Evolutionary conservation across 2,888 invertebrate species (phyloP).

Genomic region (Polydesmus complanatus): DNA sequence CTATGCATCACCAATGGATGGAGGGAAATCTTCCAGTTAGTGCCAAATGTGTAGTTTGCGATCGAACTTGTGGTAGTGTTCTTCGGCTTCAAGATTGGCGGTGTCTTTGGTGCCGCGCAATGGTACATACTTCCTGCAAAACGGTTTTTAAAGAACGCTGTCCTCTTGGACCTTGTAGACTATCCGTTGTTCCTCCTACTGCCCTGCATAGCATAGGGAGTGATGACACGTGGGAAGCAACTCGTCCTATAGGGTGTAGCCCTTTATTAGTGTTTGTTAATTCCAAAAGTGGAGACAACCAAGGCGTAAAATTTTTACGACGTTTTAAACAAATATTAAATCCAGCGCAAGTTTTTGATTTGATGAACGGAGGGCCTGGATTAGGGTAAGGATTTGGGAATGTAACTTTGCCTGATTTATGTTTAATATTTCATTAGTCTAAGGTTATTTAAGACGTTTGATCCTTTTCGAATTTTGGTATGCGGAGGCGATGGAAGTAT

Average conservation of each 20-base stretch:
- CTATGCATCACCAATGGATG: slow-evolving; percentile 97
- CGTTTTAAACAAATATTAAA: slow-evolving; percentile 89
- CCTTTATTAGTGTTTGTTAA: slow-evolving; percentile 94
- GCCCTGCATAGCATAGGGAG: slow-evolving; percentile 71
- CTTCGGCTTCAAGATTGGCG: slow-evolving; percentile 89
- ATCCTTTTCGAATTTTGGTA: slow-evolving; percentile 86
- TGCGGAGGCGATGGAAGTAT: slow-evolving; percentile 97
- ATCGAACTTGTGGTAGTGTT: slow-evolving; percentile 92
- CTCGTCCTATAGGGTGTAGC: slow-evolving; percentile 48
- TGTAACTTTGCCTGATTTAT: not conserved
- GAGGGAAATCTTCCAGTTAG: slow-evolving; percentile 93
- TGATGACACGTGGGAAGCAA: slow-evolving; percentile 84
- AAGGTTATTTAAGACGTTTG: slow-evolving; percentile 82
- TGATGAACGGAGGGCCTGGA: slow-evolving; percentile 68
- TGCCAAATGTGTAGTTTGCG: slow-evolving; percentile 81
- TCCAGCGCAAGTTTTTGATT: slow-evolving; percentile 94
- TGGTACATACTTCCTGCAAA: slow-evolving; percentile 77
- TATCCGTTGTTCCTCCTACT: slow-evolving; percentile 89
- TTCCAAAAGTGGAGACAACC: slow-evolving; percentile 95
- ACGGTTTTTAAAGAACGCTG: slow-evolving; percentile 64
- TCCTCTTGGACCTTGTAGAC: slow-evolving; percentile 70
- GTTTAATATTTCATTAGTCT: slow-evolving; percentile 38
- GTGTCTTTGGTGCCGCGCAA: slow-evolving; percentile 88
- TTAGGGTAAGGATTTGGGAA: slow-evolving; percentile 49
- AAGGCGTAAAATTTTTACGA: slow-evolving; percentile 87